phyloP scores from a whole-genome alignment of 2,888 invertebrate species.

The Trichogramma dendrolimi region DNA sequence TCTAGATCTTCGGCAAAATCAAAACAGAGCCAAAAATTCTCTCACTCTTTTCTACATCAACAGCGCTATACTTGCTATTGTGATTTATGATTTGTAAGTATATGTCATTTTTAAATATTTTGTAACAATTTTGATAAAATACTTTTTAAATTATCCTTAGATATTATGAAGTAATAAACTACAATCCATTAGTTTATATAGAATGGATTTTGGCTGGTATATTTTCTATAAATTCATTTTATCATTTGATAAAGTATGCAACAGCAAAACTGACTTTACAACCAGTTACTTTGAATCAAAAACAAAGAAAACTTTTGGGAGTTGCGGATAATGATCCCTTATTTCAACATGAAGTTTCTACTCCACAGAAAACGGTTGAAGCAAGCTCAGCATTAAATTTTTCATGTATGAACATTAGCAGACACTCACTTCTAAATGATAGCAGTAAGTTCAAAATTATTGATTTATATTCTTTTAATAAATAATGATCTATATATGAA shows the following conservation, averaged over 20 bases:
- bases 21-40: conserved; percentile 55
- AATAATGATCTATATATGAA: neutral
- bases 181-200: conserved; percentile 44
- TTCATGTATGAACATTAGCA: conserved; percentile 41
- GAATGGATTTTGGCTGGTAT: conserved; percentile 50
- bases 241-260: conserved; percentile 55
- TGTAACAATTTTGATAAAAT: too few relatives aligned
- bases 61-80: conserved; percentile 54
- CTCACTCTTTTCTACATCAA: conserved; percentile 62
- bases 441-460: conserved; percentile 34
- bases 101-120: neutral
- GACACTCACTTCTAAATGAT: conserved; percentile 42
- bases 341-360: conserved; percentile 36
- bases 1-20: conserved; percentile 55
- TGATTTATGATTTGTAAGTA: conserved; percentile 62
- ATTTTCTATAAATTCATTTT: conserved; percentile 54
- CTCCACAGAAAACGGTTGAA: conserved; percentile 32
- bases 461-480: conserved; percentile 5
- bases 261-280: conserved; percentile 49
- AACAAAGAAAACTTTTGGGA: conserved; percentile 57
- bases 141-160: conserved; percentile 27
- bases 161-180: conserved; percentile 41
- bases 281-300: conserved; percentile 54
- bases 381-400: conserved; percentile 38
- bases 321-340: conserved; percentile 51